These are phyloP conservation scores for Micoletzkya japonica DNA, from an alignment of 2,888 invertebrate species.

Conservation along the genomic window DNA sequence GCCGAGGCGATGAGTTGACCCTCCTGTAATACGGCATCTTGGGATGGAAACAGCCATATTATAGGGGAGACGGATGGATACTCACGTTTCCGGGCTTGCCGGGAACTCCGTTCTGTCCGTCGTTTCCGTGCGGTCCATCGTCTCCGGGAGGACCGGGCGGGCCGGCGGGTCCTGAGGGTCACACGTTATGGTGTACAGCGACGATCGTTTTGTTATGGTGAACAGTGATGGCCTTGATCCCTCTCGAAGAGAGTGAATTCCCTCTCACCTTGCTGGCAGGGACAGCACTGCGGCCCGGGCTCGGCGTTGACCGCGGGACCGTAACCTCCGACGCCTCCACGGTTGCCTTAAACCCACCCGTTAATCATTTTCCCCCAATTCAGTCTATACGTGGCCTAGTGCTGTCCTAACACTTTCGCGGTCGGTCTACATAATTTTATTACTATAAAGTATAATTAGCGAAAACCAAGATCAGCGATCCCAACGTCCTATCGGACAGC, in stretches of 20 bases:
- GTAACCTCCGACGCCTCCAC: slow-evolving; percentile 31
- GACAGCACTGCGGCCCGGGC: slow-evolving; percentile 49
- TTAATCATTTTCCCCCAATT: too few species aligned
- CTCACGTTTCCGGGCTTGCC: slow-evolving; percentile 51
- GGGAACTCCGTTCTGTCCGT: slow-evolving; percentile 53
- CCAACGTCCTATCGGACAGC: too few species aligned
- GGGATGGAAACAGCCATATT: too few species aligned
- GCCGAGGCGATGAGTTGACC: slow-evolving; percentile 47
- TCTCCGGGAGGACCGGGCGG: slow-evolving; percentile 51
- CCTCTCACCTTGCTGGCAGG: slow-evolving; percentile 47
- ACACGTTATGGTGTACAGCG: neutral
- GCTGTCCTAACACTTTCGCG: too few species aligned
- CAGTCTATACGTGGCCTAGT: too few species aligned
- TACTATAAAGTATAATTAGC: too few species aligned
- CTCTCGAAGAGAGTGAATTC: neutral
- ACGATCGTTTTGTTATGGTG: neutral
- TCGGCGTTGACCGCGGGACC: slow-evolving; percentile 37
- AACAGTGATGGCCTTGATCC: neutral
- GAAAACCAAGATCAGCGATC: too few species aligned
- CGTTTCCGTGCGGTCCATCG: slow-evolving; percentile 48
- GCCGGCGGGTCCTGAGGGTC: slow-evolving; percentile 32
- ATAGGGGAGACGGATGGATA: neutral
- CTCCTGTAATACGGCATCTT: slow-evolving; percentile 28
- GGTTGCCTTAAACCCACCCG: too few species aligned
- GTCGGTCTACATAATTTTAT: too few species aligned